These are phyloP conservation scores for Psittacus erithacus DNA, from an alignment of 2,113 vertebrate genomes.

Conservation along the genomic window DNA sequence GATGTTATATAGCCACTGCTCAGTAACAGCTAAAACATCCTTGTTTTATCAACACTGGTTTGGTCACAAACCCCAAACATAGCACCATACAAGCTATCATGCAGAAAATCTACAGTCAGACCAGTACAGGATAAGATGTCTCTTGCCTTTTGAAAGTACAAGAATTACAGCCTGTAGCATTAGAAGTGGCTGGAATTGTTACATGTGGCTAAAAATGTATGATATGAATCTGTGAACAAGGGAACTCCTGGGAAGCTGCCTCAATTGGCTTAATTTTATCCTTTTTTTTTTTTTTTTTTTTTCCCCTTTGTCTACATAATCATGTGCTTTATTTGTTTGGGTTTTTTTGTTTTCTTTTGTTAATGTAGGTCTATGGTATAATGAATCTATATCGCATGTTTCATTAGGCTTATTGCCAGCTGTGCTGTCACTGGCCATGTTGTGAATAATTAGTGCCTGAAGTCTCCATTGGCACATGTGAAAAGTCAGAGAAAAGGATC, in stretches of 20 bases:
- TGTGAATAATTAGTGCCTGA: not conserved
- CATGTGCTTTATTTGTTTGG: not conserved
- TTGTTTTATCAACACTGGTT: not conserved
- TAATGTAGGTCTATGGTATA: not conserved
- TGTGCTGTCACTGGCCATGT: not conserved
- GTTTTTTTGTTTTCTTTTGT: not conserved
- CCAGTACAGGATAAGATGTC: not conserved
- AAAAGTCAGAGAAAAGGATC: not conserved
- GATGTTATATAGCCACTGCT: not conserved
- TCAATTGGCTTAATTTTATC: not conserved
- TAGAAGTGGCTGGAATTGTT: not conserved
- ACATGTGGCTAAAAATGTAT: not conserved
- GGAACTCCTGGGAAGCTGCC: not conserved
- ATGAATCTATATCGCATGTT: not conserved
- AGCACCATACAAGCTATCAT: not conserved
- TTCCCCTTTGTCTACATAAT: not conserved
- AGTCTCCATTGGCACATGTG: not conserved
- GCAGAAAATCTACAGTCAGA: not conserved
- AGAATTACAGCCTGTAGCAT: not conserved
- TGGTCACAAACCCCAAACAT: not conserved
- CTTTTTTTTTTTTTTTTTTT: not conserved
- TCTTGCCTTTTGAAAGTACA: not conserved
- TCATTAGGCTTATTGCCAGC: not conserved
- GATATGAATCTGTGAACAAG: not conserved
- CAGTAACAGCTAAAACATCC: not conserved